Base-by-base conservation (phyloP, 2,113 vertebrate genomes). In the Melospiza georgiana region DNA sequence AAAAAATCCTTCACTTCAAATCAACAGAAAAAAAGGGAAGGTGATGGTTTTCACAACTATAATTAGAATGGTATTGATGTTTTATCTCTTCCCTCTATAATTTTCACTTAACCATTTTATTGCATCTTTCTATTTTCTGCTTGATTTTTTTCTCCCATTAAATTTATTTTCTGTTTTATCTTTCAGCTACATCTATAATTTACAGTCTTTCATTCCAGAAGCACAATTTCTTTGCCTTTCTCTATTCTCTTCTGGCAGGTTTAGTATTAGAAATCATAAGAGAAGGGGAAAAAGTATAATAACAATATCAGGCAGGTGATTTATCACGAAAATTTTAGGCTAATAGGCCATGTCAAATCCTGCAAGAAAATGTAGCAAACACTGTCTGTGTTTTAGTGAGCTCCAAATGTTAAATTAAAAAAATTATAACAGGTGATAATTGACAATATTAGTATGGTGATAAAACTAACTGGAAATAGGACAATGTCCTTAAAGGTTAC, bases 91-190 rank as follows among this genome's bases (percentile, higher is more conserved):
- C 15, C 8, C 21, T 82, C 30, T 73, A 4, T 68, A 68, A 85
- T 87, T 84, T 87, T 79, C 54, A 86, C 27, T 93, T 89, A 31
- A 78, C 30, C 13, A 21, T 67, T 89, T n/a, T 79, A 84, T 71
- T 58, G 11, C 3, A 3, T 25, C 31, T 84, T 83, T 58, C 43
- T 76, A 33, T 86, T 86, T 94, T 87, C 59, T n/a, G 24, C 52
- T 80, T 87, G 49, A 65, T 93, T 89, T 81, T 81, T 90, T 69
- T 52, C n/a, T 91, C 23, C 28, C 43, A 67, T 84, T 68, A 87
- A 81, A 57, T 82, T 77, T 71, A 83, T 89, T 94, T 94, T 81
- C 57, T 52, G 4, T 74, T 94, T 96, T 89, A 84, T 80, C 59
- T 78, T 87, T 92, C 63, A 82, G 35, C 69, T 82, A 57, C 17